Evolutionary conservation across 2,797 vertebrate species (phyloP).

Genomic region (Anniella stebbinsi): DNA sequence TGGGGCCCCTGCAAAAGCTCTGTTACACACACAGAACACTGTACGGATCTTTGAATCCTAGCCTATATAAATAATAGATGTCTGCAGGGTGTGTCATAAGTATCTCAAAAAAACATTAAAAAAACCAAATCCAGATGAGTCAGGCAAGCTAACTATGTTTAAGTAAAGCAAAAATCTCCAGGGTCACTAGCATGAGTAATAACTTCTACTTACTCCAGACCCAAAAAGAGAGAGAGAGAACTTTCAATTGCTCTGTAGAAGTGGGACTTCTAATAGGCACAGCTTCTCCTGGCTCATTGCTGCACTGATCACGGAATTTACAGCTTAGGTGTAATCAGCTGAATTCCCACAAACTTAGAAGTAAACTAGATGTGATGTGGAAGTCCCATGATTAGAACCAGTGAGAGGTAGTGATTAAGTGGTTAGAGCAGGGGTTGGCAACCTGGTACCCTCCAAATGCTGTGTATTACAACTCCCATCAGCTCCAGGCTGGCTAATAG

Average conservation of each 20-base stretch:
- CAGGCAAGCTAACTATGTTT: neutral
- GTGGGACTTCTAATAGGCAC: neutral
- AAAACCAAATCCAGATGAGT: conserved; percentile 16
- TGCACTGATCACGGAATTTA: neutral
- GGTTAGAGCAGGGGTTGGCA: no score
- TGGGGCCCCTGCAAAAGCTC: no score
- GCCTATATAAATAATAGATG: neutral
- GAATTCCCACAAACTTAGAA: neutral
- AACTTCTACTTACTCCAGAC: neutral
- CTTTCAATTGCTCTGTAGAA: neutral
- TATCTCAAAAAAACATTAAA: neutral
- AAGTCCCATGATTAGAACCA: neutral
- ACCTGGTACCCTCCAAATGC: no score
- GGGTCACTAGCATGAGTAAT: neutral
- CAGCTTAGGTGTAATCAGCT: neutral
- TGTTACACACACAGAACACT: neutral
- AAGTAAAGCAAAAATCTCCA: neutral
- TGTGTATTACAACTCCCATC: no score
- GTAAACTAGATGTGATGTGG: neutral
- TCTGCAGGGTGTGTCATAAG: neutral
- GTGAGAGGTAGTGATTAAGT: neutral
- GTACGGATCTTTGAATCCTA: neutral
- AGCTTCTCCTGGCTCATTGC: neutral
- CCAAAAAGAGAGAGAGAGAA: neutral
- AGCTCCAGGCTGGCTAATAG: no score